Evolutionary conservation across 2,888 invertebrate species (phyloP).

Genomic region (Orchesellides sinensis): DNA sequence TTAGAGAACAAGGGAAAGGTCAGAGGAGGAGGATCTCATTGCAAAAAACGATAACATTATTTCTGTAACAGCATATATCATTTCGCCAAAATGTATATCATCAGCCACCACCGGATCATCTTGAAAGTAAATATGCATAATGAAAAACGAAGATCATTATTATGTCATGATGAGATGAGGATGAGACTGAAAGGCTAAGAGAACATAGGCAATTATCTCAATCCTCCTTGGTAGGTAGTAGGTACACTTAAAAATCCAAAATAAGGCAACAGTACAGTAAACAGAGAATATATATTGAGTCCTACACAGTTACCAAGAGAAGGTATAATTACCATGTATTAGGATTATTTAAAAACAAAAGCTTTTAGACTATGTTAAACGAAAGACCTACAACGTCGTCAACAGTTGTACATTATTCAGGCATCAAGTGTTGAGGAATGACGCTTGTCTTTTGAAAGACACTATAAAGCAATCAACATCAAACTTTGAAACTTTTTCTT

Average conservation of each 20-base stretch:
- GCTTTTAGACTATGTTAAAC: neutral
- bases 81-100: neutral
- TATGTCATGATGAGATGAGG: neutral
- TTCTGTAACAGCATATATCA: neutral
- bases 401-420: too few species aligned
- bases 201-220: constrained; percentile 3
- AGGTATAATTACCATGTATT: constrained; percentile 1
- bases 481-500: too few species aligned
- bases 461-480: too few species aligned
- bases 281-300: too few species aligned
- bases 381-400: neutral
- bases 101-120: neutral
- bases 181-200: neutral
- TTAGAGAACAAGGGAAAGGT: too few species aligned
- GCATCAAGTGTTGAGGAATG: too few species aligned
- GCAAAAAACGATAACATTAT: too few species aligned
- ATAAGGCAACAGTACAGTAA: constrained; percentile 5
- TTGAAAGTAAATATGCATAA: neutral
- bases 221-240: too few species aligned
- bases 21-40: too few species aligned
- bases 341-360: too few species aligned
- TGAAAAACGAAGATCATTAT: neutral
- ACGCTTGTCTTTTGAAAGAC: too few species aligned
- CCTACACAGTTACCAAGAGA: constrained; percentile 3
- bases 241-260: too few species aligned